phyloP scores from a whole-genome alignment of 2,888 invertebrate species.

The Oscheius sp. region DNA sequence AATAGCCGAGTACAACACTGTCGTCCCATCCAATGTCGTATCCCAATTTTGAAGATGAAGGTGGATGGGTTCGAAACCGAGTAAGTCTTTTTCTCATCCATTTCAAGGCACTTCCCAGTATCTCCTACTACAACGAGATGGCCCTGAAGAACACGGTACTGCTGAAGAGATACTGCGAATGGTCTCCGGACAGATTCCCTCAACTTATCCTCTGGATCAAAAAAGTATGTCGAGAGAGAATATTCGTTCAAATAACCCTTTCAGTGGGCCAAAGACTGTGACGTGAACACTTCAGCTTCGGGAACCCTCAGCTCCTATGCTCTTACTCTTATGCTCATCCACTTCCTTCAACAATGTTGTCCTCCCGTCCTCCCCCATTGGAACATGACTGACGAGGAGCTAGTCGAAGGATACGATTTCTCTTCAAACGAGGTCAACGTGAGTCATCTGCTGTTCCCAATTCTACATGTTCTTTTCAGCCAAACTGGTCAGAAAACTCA shows the following conservation, averaged over 20 bases:
- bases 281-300: slow-evolving; percentile 78
- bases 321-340: slow-evolving; percentile 78
- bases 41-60: slow-evolving; percentile 77
- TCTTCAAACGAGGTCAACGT: neutral
- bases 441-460: neutral
- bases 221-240: slow-evolving; percentile 62
- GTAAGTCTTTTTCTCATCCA: neutral
- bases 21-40: neutral
- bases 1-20: neutral
- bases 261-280: slow-evolving; percentile 77
- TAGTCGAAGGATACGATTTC: slow-evolving; percentile 10
- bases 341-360: slow-evolving; percentile 77
- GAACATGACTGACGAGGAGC: neutral
- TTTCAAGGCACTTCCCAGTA: slow-evolving; percentile 62
- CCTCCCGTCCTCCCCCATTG: slow-evolving; percentile 79
- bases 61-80: neutral
- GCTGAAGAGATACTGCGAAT: slow-evolving; percentile 76
- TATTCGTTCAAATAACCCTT: slow-evolving; percentile 1
- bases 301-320: slow-evolving; percentile 80
- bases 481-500: slow-evolving; percentile 44
- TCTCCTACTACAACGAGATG: slow-evolving; percentile 79
- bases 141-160: slow-evolving; percentile 78
- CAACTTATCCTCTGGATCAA: slow-evolving; percentile 59
- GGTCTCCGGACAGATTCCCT: slow-evolving; percentile 77
- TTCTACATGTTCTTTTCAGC: slow-evolving; percentile 3